These are phyloP conservation scores for Tupaia chinensis DNA, from an alignment of 2,113 vertebrate species.

Conservation along the genomic window DNA sequence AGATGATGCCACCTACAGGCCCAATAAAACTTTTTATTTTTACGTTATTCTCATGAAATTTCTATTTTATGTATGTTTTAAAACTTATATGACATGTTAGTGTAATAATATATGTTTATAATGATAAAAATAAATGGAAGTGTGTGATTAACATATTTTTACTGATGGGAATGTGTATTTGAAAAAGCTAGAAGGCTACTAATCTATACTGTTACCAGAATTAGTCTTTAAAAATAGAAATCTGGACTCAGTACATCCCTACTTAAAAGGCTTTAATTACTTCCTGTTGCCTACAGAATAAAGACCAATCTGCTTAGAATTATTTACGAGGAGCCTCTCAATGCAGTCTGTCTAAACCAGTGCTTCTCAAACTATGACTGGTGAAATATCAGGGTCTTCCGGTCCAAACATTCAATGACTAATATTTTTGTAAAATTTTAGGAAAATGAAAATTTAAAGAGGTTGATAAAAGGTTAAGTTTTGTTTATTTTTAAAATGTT, in stretches of 20 bases:
- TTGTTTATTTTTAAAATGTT: not conserved
- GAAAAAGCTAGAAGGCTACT: slow-evolving; percentile 49
- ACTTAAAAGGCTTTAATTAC: slow-evolving; percentile 69
- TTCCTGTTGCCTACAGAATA: slow-evolving; percentile 48
- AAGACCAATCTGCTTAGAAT: slow-evolving; percentile 38
- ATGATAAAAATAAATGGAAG: not conserved
- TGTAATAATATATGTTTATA: slow-evolving; percentile 32
- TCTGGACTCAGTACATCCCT: slow-evolving; percentile 54
- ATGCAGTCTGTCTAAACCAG: not conserved
- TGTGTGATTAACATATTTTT: slow-evolving; percentile 19
- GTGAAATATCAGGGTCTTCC: not conserved
- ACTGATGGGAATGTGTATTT: slow-evolving; percentile 55
- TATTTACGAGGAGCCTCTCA: slow-evolving; percentile 27
- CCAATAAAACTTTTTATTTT: not conserved
- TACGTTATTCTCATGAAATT: not conserved
- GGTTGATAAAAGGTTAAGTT: not conserved
- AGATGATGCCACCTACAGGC: too few relatives aligned
- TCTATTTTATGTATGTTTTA: slow-evolving; percentile 1
- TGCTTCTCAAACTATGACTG: not conserved
- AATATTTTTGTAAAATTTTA: not conserved
- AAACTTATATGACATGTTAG: not conserved
- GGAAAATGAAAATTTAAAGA: slow-evolving; percentile 35
- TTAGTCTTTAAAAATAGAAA: slow-evolving; percentile 70
- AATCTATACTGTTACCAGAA: slow-evolving; percentile 63
- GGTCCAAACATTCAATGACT: not conserved